Conservation (phyloP, 2,888 invertebrate species). For the Rhagophthalmus giganteus region DNA sequence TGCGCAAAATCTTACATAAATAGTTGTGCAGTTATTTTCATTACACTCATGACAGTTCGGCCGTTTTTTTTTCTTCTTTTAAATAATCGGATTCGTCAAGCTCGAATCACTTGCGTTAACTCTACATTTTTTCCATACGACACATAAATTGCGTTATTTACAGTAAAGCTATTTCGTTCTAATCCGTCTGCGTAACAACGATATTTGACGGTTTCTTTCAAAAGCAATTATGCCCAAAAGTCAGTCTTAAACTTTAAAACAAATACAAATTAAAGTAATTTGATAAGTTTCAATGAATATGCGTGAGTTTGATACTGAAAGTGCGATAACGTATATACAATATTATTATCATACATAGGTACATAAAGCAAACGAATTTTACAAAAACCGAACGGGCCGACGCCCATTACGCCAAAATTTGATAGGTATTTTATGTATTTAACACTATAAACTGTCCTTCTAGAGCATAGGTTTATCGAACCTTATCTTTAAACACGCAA, state of each 20-base stretch:
- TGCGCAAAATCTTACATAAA: conserved; percentile 8
- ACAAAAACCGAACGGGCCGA: conserved; percentile 9
- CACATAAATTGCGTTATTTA: conserved; percentile 23
- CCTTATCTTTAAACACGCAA: too few relatives aligned
- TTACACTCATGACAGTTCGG: neutral
- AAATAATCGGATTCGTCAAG: conserved; percentile 6
- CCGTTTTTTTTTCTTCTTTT: neutral
- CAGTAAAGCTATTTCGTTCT: conserved; percentile 24
- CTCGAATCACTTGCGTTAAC: conserved; percentile 11
- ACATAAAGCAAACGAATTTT: conserved; percentile 12
- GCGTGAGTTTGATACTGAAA: conserved; percentile 3
- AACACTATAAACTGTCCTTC: too few relatives aligned
- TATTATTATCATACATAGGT: too few relatives aligned
- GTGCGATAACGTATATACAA: conserved; percentile 19
- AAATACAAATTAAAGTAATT: conserved; percentile 9
- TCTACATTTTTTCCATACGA: conserved; percentile 12
- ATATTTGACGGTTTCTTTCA: conserved; percentile 10
- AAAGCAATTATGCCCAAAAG: conserved; percentile 21
- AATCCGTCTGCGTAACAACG: conserved; percentile 10
- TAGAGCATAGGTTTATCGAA: too few relatives aligned
- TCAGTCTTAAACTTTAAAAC: conserved; percentile 29
- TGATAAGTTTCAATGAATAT: conserved; percentile 2
- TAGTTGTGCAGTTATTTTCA: conserved; percentile 1
- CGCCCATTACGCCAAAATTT: too few relatives aligned
- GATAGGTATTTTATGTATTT: too few relatives aligned